Evolutionary conservation across 1,140 invertebrate species (phyloP).

Genomic region (Drosophila watanabei): DNA sequence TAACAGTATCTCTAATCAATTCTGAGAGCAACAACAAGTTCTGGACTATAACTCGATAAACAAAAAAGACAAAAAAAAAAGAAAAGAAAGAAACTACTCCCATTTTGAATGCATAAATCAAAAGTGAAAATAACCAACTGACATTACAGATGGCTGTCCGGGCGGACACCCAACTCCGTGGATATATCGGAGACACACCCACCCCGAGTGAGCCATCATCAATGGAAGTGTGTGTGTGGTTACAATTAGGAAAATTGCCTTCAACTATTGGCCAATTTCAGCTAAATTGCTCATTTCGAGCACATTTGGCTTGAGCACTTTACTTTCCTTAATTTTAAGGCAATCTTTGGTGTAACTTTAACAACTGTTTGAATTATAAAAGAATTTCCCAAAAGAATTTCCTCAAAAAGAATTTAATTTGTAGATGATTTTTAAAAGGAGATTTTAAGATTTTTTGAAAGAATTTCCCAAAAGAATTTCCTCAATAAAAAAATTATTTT

Average conservation of each 20-base stretch:
- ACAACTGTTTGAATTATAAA: neutral
- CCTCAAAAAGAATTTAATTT: neutral
- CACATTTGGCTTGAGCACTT: neutral
- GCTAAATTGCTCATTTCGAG: constrained; percentile 2
- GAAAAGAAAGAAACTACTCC: constrained; percentile 22
- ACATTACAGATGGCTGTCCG: constrained; percentile 43
- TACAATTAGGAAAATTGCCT: constrained; percentile 28
- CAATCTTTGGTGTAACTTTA: neutral
- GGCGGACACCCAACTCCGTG: constrained; percentile 17
- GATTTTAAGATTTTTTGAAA: too few relatives aligned
- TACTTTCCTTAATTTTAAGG: neutral
- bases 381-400: neutral
- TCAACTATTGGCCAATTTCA: constrained; percentile 19
- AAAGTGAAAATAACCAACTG: constrained; percentile 53
- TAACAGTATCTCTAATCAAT: constrained; percentile 37
- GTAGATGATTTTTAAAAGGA: too few relatives aligned
- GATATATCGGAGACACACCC: neutral
- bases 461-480: too few relatives aligned
- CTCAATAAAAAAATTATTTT: too few relatives aligned
- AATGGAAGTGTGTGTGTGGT: neutral
- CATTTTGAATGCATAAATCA: constrained; percentile 73
- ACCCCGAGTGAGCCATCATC: neutral
- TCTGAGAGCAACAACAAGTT: constrained; percentile 67
- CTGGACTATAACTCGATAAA: constrained; percentile 63
- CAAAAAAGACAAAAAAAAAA: constrained; percentile 21